Evolutionary conservation across 2,888 invertebrate genomes (phyloP), one percentile per base, ranked within the genome.

Genomic region (Petrophora chlorosata): DNA sequence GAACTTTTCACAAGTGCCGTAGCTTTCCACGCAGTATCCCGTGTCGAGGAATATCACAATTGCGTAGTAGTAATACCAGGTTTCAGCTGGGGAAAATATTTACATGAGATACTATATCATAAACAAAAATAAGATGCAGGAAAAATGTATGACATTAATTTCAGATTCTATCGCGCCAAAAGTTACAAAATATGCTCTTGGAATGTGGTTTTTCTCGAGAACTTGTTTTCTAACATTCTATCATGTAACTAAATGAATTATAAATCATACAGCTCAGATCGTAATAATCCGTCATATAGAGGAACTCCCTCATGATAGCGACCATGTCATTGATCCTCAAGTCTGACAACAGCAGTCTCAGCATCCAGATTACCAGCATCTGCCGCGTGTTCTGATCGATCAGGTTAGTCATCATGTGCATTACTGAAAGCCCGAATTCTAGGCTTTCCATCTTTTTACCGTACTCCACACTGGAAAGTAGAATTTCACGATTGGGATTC

Each of bases 31-130:
- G 8, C 85, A 83, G 41, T 92, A 90, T 0, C 93, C 92, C 0
- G 92, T 92, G 66, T 94, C 92, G 25, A 94, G 73, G 35, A 92
- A 84, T 19, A 94, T 79, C 36, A 91, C 85, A 22, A 93, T 70
- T 26, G 92, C 90, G 15, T 92, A 77, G 4, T 90, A 90, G 65
- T 92, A 92, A 66, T 92, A 94, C 92, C 93, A 93, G 0, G 91
- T 91, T 60, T 85, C 85, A 29, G 91, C 92, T 75, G 47, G 3
- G 63, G 62, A 74, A 26, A 9, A 22, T n/a, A n/a, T n/a, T n/a
- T n/a, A n/a, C n/a, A n/a, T n/a, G n/a, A n/a, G n/a, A n/a, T n/a
- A n/a, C n/a, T n/a, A n/a, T n/a, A n/a, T n/a, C n/a, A n/a, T n/a
- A n/a, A n/a, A n/a, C n/a, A n/a, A n/a, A n/a, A n/a, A n/a, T n/a